A percentile compares a stretch with the other conserved stretches of the same genome.
These are phyloP conservation scores for Asbolus verrucosus DNA, from an alignment of 1,140 invertebrate species.

Conservation along the genomic window DNA sequence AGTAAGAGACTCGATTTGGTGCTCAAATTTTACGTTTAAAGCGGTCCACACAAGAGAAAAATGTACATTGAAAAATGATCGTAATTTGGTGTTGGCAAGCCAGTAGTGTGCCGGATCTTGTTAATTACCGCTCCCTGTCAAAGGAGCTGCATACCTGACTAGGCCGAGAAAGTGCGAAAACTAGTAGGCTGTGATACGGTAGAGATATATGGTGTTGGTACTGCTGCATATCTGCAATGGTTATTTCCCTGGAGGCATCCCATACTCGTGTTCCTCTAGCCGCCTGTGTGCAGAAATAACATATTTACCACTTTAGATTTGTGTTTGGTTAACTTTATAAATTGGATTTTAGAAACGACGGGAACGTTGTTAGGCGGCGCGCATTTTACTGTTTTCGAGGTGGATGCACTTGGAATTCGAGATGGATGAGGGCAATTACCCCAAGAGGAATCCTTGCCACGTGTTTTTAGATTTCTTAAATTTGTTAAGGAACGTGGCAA, in stretches of 20 bases:
- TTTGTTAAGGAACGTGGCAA: conserved; percentile 46
- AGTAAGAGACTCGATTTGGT: no score
- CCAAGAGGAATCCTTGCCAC: conserved; percentile 48
- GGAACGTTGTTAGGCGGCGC: conserved; percentile 32
- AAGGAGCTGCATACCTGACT: conserved; percentile 40
- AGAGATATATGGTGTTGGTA: conserved; percentile 33
- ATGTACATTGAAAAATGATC: no score
- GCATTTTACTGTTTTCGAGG: conserved; percentile 42
- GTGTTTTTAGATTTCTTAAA: conserved; percentile 50
- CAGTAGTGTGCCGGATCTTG: conserved; percentile 21
- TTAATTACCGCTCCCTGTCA: conserved; percentile 42
- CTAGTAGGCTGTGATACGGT: conserved; percentile 53
- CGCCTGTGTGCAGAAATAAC: conserved; percentile 47
- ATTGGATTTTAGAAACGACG: conserved; percentile 48
- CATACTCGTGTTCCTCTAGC: conserved; percentile 38
- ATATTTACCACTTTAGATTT: conserved; percentile 48
- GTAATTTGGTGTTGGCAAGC: no score
- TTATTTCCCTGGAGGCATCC: conserved; percentile 42
- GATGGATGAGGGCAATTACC: conserved; percentile 51
- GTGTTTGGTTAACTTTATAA: conserved; percentile 48
- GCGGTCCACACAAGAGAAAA: no score
- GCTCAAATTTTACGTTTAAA: no score
- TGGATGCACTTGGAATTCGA: conserved; percentile 46
- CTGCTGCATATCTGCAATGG: conserved; percentile 51
- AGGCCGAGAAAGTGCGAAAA: conserved; percentile 52